Evolutionary conservation across 2,797 vertebrate genomes (phyloP), one percentile per base, ranked within the genome.

Genomic region (Coregonus sp.): DNA sequence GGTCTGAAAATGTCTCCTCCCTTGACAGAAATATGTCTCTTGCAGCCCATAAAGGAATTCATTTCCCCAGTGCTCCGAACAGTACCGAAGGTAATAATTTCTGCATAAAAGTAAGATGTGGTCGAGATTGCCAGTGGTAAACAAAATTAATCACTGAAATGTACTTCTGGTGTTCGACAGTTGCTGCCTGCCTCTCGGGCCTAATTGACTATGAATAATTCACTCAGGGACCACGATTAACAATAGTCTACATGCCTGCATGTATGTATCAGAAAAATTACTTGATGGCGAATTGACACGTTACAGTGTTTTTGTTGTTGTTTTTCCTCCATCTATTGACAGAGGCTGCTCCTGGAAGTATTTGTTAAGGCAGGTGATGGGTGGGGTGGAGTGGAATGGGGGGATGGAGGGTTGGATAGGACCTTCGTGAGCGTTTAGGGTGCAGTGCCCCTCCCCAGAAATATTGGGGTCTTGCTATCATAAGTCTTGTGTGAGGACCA

Each of bases 141-240:
- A 92, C 89, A 78, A 87, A 90, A 93, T 89, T 77, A 92, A 92
- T 91, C 90, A 91, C 86, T 86, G 84, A 88, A 94, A 92, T 79
- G 83, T 83, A 84, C 83, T 87, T 87, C 85, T 80, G 82, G 85
- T 87, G 78, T 71, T 82, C 86, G 86, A 91, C 88, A 81, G 87
- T 81, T 72, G 81, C 85, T 83, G 79, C 85, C 86, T 89, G 79
- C 85, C 86, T 89, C 85, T 91, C 86, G 82, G 81, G 76, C 75
- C 81, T 91, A 93, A 94, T 90, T 90, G 87, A 88, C 88, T 82
- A 91, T 94, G 84, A 93, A 94, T 93, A 90, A 93, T 93, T 93
- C 81, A 92, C 73, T 72, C 40, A 33, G 63, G 63, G 63, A 66
- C 40, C 25, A 74, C 74, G 83, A 88, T 88, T 87, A 87, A 79